Evolutionary conservation across 2,797 vertebrate genomes (phyloP).

Genomic region (Enteromius mattozi): DNA sequence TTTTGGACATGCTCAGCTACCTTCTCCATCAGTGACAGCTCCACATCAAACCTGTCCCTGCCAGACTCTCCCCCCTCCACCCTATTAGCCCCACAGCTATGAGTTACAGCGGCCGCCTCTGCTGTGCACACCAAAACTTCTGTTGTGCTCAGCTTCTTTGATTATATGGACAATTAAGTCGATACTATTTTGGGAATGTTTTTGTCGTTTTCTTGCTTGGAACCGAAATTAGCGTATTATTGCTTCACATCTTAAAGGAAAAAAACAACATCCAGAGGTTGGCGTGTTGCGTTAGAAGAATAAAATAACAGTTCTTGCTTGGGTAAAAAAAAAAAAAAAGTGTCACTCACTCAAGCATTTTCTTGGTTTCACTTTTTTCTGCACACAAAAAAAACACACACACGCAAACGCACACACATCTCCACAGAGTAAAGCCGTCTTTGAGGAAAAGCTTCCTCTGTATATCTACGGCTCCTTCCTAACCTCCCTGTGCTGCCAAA

Average conservation of each 20-base stretch:
- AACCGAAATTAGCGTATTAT: constrained; percentile 2
- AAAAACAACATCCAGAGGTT: constrained; percentile 44
- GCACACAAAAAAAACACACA: constrained; percentile 49
- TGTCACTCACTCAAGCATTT: constrained; percentile 58
- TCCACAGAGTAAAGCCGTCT: constrained; percentile 59
- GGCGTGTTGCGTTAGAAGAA: constrained; percentile 35
- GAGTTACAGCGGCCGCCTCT: constrained; percentile 43
- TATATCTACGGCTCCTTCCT: constrained; percentile 69
- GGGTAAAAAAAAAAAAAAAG: constrained; percentile 36
- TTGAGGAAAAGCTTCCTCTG: constrained; percentile 74
- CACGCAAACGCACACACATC: constrained; percentile 54
- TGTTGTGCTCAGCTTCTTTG: constrained; percentile 55
- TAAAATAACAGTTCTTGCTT: constrained; percentile 56
- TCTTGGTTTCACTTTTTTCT: constrained; percentile 44
- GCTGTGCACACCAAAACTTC: constrained; percentile 58
- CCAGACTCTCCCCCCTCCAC: constrained; percentile 55
- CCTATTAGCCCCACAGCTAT: constrained; percentile 62
- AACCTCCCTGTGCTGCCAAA: constrained; percentile 68
- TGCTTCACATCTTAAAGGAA: neutral
- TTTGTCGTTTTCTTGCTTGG: constrained; percentile 38
- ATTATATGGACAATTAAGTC: constrained; percentile 61
- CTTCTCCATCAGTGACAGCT: constrained; percentile 64
- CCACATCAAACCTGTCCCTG: constrained; percentile 64
- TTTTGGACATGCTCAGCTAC: constrained; percentile 74
- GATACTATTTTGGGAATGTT: constrained; percentile 50